Evolutionary conservation across 2,888 invertebrate genomes (phyloP).

Genomic region (Omphaloscelis lunosa): DNA sequence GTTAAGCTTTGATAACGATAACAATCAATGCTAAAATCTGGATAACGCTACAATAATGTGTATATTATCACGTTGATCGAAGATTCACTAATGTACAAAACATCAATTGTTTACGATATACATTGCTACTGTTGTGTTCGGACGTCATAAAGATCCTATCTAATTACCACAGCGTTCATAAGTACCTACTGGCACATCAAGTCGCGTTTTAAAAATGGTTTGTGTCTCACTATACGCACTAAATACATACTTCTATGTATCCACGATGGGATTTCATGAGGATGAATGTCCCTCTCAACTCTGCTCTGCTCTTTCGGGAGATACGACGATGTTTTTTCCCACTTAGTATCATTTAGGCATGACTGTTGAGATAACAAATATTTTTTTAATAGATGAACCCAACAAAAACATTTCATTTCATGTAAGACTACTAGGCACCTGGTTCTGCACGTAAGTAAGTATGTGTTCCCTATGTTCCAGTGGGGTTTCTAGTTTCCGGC

Average conservation of each 20-base stretch:
- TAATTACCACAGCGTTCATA: neutral
- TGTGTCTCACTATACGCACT: no score
- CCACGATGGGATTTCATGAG: neutral
- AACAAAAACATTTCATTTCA: neutral
- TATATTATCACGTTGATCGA: constrained; percentile 22
- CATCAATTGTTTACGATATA: neutral
- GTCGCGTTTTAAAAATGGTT: neutral
- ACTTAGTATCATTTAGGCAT: neutral
- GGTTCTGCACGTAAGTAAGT: neutral
- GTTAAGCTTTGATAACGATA: constrained; percentile 51
- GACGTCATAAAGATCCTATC: constrained; percentile 35
- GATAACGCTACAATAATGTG: constrained; percentile 6
- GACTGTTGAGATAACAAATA: neutral
- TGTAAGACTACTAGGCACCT: neutral
- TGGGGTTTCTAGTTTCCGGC: no score
- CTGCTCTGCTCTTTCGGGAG: neutral
- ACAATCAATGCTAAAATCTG: constrained; percentile 40
- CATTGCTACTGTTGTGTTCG: neutral
- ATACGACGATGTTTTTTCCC: neutral
- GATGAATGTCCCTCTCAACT: neutral
- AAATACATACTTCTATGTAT: neutral
- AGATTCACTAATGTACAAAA: neutral
- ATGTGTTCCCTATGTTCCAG: neutral
- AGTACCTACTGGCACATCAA: neutral
- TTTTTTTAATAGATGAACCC: neutral